phyloP scores from a whole-genome alignment of 92 coral and sea anemone species.

The Diadumene lineata region DNA sequence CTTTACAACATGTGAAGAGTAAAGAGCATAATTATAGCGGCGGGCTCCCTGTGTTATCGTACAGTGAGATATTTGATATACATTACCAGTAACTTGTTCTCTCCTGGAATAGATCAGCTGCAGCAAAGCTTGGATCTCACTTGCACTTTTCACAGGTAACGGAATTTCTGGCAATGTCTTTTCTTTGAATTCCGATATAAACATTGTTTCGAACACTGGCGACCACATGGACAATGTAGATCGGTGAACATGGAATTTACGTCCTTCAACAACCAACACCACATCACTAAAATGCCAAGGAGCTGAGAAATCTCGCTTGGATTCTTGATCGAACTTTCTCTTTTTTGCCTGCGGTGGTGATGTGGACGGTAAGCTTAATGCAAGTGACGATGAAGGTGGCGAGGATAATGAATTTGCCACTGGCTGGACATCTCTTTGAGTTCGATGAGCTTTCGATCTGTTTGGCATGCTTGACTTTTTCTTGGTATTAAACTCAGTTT shows the following conservation, averaged over 20 bases:
- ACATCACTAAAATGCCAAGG: conserved; percentile 13
- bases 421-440: too few species aligned
- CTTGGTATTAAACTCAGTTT: too few species aligned
- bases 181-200: neutral
- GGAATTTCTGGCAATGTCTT: neutral
- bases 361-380: too few species aligned
- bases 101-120: neutral
- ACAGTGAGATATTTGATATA: too few species aligned
- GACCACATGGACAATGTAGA: conserved; percentile 6
- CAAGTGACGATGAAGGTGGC: too few species aligned
- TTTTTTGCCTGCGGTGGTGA: neutral
- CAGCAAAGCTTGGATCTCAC: neutral
- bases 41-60: too few species aligned
- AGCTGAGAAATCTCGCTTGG: neutral
- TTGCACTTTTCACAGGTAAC: neutral
- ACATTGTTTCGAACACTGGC: conserved; percentile 3
- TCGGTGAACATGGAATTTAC: conserved; percentile 6
- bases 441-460: too few species aligned
- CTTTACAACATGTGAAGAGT: too few species aligned
- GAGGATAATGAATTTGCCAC: too few species aligned
- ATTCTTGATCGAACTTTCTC: neutral
- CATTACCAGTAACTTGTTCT: neutral
- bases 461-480: too few species aligned
- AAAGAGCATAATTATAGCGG: too few species aligned
- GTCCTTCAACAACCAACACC: neutral